phyloP scores from a whole-genome alignment of 2,797 vertebrate genomes.

The Falco concolor region DNA sequence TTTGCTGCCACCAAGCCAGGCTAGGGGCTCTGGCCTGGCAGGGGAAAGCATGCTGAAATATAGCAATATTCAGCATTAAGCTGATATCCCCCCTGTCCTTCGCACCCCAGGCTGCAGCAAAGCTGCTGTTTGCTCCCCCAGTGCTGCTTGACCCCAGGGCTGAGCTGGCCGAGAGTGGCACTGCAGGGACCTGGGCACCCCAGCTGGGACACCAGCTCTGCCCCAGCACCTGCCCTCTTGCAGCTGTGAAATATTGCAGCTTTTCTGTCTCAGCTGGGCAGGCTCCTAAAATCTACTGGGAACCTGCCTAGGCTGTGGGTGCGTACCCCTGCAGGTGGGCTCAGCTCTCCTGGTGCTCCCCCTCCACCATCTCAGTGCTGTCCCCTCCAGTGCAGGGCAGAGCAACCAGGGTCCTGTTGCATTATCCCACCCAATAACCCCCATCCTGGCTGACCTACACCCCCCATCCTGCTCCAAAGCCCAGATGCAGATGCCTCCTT shows the following conservation, averaged over 20 bases:
- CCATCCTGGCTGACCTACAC: accelerated
- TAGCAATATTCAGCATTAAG: neutral
- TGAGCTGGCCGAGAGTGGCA: neutral
- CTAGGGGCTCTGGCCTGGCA: neutral
- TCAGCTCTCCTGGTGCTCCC: neutral
- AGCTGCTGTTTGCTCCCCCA: neutral
- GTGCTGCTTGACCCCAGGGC: neutral
- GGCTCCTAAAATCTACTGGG: neutral
- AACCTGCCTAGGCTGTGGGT: neutral
- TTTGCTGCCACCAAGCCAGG: neutral
- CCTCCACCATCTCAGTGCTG: neutral
- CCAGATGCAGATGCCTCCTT: neutral
- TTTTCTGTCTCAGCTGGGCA: neutral
- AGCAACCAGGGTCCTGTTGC: accelerated
- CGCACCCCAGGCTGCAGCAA: neutral
- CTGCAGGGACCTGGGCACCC: neutral
- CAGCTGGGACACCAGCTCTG: neutral
- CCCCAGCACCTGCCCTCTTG: neutral
- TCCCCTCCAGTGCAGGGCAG: neutral
- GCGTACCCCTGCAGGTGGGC: neutral
- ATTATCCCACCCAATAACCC: neutral
- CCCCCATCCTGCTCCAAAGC: neutral
- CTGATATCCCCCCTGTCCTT: neutral
- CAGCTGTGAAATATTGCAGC: neutral
- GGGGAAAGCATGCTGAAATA: neutral